A percentile compares a stretch with the other conserved stretches of the same genome.
Evolutionary conservation across 2,797 vertebrate species (phyloP).

Genomic region (Pangasius djambal): DNA sequence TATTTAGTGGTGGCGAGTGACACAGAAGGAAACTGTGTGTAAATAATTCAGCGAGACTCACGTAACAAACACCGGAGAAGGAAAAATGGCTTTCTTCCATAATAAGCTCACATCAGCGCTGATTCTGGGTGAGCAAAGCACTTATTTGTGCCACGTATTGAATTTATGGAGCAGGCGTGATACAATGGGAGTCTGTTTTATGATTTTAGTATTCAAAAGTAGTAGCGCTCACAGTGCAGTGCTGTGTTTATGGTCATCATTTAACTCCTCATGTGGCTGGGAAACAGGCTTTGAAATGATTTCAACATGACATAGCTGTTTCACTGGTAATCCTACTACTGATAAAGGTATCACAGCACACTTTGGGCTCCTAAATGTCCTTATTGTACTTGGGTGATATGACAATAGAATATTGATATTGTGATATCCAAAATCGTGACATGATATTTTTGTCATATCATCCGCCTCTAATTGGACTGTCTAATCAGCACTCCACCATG

Average conservation of each 20-base stretch:
- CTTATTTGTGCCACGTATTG: background rate
- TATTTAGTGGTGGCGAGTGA: conserved; percentile 76
- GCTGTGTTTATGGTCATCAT: background rate
- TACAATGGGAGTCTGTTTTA: background rate
- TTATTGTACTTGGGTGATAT: background rate
- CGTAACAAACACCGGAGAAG: conserved; percentile 66
- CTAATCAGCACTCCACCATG: background rate
- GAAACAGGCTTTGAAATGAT: background rate
- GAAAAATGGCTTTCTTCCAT: conserved; percentile 37
- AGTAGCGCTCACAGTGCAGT: background rate
- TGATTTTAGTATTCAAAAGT: conserved; percentile 9
- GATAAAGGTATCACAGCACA: background rate
- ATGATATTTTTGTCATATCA: background rate
- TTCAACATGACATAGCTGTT: background rate
- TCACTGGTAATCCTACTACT: background rate
- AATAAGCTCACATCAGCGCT: conserved; percentile 37
- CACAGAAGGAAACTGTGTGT: conserved; percentile 69
- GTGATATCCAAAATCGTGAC: background rate
- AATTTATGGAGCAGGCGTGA: background rate
- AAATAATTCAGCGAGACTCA: conserved; percentile 89
- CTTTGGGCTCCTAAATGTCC: background rate
- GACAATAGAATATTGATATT: background rate
- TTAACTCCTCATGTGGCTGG: background rate
- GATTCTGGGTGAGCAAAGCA: conserved; percentile 25
- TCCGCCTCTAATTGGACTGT: background rate